A percentile compares a stretch with the other conserved stretches of the same genome.
Conservation (phyloP, 1,140 invertebrate genomes). For the Megathymus violae region DNA sequence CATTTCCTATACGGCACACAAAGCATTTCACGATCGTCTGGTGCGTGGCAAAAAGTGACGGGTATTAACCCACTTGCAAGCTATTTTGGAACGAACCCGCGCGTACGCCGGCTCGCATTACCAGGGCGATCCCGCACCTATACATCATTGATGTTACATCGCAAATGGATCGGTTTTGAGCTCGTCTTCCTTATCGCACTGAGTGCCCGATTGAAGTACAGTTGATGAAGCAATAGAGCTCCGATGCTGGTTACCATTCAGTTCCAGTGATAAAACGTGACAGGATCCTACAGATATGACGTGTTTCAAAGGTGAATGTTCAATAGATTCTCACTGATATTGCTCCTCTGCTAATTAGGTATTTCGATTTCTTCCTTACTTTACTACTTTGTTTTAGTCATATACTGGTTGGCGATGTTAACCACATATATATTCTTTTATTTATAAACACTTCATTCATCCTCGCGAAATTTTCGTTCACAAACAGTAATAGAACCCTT, state of each 20-base stretch:
- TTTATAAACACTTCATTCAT: too few relatives aligned
- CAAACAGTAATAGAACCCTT: too few relatives aligned
- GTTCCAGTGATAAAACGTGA: background rate
- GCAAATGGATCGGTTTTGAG: conserved; percentile 38
- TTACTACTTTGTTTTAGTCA: too few relatives aligned
- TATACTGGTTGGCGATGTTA: too few relatives aligned
- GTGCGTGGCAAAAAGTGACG: conserved; percentile 42
- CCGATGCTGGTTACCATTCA: background rate
- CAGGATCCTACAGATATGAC: background rate
- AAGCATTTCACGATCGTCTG: conserved; percentile 42
- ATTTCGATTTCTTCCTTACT: too few relatives aligned
- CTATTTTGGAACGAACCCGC: conserved; percentile 45
- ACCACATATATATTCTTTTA: too few relatives aligned
- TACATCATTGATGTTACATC: conserved; percentile 34
- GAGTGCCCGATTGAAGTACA: conserved; percentile 3
- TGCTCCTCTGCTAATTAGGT: too few relatives aligned
- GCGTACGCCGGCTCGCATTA: conserved; percentile 28
- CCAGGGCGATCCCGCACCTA: conserved; percentile 14
- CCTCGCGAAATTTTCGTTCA: too few relatives aligned
- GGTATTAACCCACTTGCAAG: conserved; percentile 57
- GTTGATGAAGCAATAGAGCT: conserved; percentile 9
- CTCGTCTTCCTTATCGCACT: conserved; percentile 34
- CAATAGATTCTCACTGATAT: too few relatives aligned
- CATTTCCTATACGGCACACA: conserved; percentile 22
- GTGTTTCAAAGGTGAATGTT: too few relatives aligned